Evolutionary conservation across 1,140 invertebrate species (phyloP).

Genomic region (Hypsibius dujardini): DNA sequence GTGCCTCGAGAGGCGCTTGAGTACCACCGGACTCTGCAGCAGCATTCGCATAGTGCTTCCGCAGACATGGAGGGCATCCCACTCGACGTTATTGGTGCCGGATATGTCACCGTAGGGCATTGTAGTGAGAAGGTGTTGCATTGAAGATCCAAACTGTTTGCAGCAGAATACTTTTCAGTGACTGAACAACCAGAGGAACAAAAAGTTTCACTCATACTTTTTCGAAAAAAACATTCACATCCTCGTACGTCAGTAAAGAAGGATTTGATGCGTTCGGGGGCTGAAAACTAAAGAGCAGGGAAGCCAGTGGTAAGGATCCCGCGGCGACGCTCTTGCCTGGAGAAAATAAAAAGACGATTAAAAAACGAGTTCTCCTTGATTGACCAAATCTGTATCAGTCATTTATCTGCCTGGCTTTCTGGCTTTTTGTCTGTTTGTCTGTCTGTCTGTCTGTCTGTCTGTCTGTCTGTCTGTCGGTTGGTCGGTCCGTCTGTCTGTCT

Average conservation of each 20-base stretch:
- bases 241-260: conserved; percentile 51
- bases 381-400: too few species aligned
- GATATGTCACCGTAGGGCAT: conserved; percentile 61
- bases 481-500: too few species aligned
- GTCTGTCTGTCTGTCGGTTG: too few species aligned
- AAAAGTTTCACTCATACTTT: conserved; percentile 37
- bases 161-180: neutral
- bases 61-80: conserved; percentile 64
- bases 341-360: too few species aligned
- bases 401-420: too few species aligned
- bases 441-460: too few species aligned
- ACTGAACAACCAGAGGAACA: conserved; percentile 15
- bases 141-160: conserved; percentile 53
- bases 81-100: conserved; percentile 67
- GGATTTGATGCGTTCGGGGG: conserved; percentile 41
- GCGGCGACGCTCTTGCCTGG: conserved; percentile 41
- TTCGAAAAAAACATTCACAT: conserved; percentile 55
- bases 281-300: conserved; percentile 63
- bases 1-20: conserved; percentile 27
- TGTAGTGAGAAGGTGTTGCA: conserved; percentile 61
- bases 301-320: conserved; percentile 47
- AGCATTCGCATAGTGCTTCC: conserved; percentile 24
- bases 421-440: too few species aligned
- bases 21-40: conserved; percentile 24
- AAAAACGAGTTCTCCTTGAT: too few species aligned